Base-by-base conservation (phyloP, 2,113 vertebrate species). In the Astatotilapia flaviijosephi region DNA sequence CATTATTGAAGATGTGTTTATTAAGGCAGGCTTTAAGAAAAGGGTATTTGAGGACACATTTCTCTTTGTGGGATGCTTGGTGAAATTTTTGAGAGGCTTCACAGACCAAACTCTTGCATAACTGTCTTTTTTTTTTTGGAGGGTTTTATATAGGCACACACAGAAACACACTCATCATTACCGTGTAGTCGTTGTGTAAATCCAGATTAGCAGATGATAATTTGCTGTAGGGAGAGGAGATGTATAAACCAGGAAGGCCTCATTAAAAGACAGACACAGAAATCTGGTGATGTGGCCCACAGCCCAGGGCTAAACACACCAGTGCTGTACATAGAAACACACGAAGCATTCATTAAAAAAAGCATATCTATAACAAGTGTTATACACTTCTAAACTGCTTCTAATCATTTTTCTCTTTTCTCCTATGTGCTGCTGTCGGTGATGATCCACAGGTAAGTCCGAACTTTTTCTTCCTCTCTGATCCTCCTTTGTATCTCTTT, bases 151-250 rank as follows among this genome's bases (percentile, higher is more conserved):
- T 45, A 1, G 35, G 40, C 68, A n/a, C 80, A 82, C 53, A 73
- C 80, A 65, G 7, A 62, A 10, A 85, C 55, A 83, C 47, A 73
- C 53, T 55, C 60, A 17, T 70, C 85, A 56, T 83, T 79, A 89
- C 85, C 68, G 75, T 89, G 89, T 80, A 45, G 84, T 84, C 6
- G 11, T 28, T 90, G 86, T 87, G 62, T 91, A 93, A 94, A 92
- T 91, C 95, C 94, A 94, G 94, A 95, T 96, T 91, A 93, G 86
- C 89, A 90, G 91, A 92, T 94, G 80, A 94, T 92, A 84, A 89
- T 94, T 94, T 79, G 37, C 89, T 90, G 80, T 58, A 53, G 82
- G 85, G 55, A 58, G 51, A 54, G 26, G 79, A 47, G 81, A 91
- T 86, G 84, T 79, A 90, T 83, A 90, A 94, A 93, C 86, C 89